Evolutionary conservation across 1,140 invertebrate genomes (phyloP).

Genomic region (Cyclargus thomasi): DNA sequence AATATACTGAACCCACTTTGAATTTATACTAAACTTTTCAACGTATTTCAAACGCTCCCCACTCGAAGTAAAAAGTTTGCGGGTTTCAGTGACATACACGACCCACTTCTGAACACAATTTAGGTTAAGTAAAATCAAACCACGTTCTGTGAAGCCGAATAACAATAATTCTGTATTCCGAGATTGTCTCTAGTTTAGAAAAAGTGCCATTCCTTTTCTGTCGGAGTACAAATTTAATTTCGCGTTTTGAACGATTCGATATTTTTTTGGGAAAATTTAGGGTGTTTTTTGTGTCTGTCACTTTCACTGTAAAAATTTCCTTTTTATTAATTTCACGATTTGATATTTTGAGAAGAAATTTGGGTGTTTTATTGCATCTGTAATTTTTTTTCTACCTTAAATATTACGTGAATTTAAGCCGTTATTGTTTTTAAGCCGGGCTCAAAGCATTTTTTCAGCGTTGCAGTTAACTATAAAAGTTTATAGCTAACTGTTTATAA

Average conservation of each 20-base stretch:
- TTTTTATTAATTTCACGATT: too few relatives aligned
- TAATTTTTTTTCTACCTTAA: too few relatives aligned
- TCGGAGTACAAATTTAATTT: not conserved
- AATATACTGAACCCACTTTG: not conserved
- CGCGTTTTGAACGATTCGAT: not conserved
- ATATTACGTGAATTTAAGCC: too few relatives aligned
- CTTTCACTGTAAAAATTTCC: too few relatives aligned
- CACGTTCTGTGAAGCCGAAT: not conserved
- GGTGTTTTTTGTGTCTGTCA: too few relatives aligned
- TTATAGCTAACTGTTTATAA: too few relatives aligned
- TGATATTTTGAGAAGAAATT: too few relatives aligned
- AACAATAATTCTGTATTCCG: not conserved
- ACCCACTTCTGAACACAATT: not conserved
- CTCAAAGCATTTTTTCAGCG: too few relatives aligned
- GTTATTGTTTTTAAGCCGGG: too few relatives aligned
- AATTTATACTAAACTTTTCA: not conserved
- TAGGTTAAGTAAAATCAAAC: constrained; percentile 3
- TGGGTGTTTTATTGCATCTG: too few relatives aligned
- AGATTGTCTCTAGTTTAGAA: not conserved
- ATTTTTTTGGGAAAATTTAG: too few relatives aligned
- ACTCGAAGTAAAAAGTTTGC: not conserved
- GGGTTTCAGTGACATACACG: not conserved
- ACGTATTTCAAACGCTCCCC: not conserved
- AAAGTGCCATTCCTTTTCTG: not conserved
- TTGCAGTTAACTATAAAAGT: too few relatives aligned